Percentiles rank a stretch among this genome's conserved stretches.
Conservation (phyloP, 2,888 invertebrate species). For the Trichacis sp. region DNA sequence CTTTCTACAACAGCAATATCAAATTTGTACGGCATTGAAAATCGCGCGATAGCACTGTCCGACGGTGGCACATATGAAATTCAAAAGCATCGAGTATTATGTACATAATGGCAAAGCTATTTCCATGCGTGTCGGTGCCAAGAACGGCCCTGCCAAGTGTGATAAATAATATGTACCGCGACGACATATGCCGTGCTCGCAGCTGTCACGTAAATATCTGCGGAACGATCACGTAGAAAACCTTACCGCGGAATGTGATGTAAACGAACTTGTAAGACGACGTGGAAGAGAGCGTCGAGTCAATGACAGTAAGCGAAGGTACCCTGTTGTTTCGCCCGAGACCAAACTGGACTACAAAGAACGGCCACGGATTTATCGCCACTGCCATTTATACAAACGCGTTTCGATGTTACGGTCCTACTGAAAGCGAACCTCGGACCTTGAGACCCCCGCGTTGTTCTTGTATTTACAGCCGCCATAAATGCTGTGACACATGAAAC, state of each 20-base stretch:
- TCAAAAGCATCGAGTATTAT: slow-evolving; percentile 31
- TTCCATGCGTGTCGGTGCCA: slow-evolving; percentile 28
- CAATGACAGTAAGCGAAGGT: slow-evolving; percentile 7
- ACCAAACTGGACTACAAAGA: slow-evolving; percentile 11
- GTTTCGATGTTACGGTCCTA: slow-evolving; percentile 10
- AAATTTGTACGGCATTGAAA: no score
- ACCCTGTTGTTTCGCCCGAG: slow-evolving; percentile 14
- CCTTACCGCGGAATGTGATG: slow-evolving; percentile 24
- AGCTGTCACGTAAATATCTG: slow-evolving; percentile 34
- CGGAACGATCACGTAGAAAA: slow-evolving; percentile 7
- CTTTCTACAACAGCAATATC: no score
- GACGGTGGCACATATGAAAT: no score
- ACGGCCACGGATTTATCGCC: slow-evolving; percentile 16
- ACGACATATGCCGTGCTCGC: slow-evolving; percentile 24
- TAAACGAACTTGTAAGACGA: slow-evolving; percentile 33
- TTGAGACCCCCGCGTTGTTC: background rate
- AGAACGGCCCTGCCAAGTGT: slow-evolving; percentile 23
- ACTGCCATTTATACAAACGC: background rate
- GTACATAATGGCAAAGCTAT: slow-evolving; percentile 17
- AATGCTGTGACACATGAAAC: background rate
- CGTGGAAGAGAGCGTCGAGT: slow-evolving; percentile 13
- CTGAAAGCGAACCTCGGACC: slow-evolving; percentile 11
- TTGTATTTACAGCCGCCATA: slow-evolving; percentile 1
- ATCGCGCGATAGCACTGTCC: no score
- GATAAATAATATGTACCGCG: slow-evolving; percentile 32